These are phyloP conservation scores for Pseudomyrmex flavicornis DNA, from an alignment of 1,140 invertebrate genomes.

Conservation along the genomic window DNA sequence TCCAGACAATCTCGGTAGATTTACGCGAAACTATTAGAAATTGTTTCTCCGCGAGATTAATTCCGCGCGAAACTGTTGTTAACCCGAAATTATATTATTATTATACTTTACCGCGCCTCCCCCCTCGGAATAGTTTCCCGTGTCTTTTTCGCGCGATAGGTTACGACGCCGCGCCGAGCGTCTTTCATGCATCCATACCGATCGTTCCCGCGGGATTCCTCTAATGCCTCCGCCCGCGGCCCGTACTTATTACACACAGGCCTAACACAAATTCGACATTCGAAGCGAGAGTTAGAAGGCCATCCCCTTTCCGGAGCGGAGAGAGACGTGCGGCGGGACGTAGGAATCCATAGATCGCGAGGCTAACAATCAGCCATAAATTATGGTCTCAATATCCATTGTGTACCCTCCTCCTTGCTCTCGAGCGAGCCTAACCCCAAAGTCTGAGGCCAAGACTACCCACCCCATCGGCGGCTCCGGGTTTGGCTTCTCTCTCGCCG, in stretches of 20 bases:
- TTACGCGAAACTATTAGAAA: too few relatives aligned
- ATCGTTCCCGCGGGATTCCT: constrained; percentile 61
- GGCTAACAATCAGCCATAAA: constrained; percentile 86
- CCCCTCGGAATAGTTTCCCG: background rate
- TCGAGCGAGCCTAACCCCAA: constrained; percentile 81
- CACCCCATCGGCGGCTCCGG: constrained; percentile 73
- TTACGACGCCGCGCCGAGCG: constrained; percentile 35
- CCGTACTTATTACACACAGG: constrained; percentile 67
- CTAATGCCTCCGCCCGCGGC: constrained; percentile 33
- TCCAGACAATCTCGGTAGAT: too few relatives aligned
- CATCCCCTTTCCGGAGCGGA: background rate
- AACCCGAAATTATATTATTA: too few relatives aligned
- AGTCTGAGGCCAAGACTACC: constrained; percentile 85
- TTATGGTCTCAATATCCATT: constrained; percentile 86
- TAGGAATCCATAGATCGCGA: constrained; percentile 85
- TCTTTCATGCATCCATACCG: constrained; percentile 52
- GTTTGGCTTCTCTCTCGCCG: constrained; percentile 70
- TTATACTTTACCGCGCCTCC: background rate
- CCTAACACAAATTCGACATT: constrained; percentile 81
- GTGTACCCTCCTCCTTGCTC: constrained; percentile 83
- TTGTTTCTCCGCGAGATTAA: too few relatives aligned
- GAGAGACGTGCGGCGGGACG: constrained; percentile 69
- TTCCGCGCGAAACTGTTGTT: too few relatives aligned
- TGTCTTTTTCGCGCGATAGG: background rate
- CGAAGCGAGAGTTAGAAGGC: constrained; percentile 73